phyloP scores from a whole-genome alignment of 2,888 invertebrate species.

The Habrosyne pyritoides region DNA sequence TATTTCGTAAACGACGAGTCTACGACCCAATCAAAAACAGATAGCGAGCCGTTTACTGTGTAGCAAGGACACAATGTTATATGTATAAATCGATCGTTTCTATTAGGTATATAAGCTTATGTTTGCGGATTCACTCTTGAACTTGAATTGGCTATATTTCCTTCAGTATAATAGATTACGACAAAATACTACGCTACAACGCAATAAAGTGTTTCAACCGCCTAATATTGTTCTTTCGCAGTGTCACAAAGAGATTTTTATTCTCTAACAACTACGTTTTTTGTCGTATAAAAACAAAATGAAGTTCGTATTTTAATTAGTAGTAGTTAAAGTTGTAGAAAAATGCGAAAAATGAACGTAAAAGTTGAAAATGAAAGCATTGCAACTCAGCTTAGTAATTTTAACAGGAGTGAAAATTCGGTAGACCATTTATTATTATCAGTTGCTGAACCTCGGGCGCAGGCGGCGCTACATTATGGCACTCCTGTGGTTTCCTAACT shows the following conservation, averaged over 20 bases:
- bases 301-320: background rate
- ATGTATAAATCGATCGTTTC: background rate
- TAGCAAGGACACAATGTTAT: slow-evolving; percentile 2
- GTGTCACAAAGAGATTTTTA: no score
- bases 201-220: no score
- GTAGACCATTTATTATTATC: slow-evolving; percentile 61
- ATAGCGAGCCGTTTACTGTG: slow-evolving; percentile 34
- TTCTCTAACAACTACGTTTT: no score
- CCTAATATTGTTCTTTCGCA: no score
- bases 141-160: background rate
- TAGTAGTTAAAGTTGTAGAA: background rate
- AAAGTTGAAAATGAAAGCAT: background rate
- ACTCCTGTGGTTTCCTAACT: slow-evolving; percentile 62
- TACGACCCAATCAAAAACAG: slow-evolving; percentile 49
- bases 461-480: slow-evolving; percentile 51
- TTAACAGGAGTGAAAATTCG: slow-evolving; percentile 47
- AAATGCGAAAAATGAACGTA: background rate
- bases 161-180: no score
- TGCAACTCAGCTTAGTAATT: slow-evolving; percentile 33
- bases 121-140: background rate
- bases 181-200: no score
- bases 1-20: slow-evolving; percentile 48
- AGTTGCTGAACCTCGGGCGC: slow-evolving; percentile 41
- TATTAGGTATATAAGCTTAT: background rate
- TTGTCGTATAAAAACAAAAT: background rate